A percentile compares a stretch with the other conserved stretches of the same genome.
phyloP scores from a whole-genome alignment of 2,888 invertebrate species.

The Phyto melanocephala region DNA sequence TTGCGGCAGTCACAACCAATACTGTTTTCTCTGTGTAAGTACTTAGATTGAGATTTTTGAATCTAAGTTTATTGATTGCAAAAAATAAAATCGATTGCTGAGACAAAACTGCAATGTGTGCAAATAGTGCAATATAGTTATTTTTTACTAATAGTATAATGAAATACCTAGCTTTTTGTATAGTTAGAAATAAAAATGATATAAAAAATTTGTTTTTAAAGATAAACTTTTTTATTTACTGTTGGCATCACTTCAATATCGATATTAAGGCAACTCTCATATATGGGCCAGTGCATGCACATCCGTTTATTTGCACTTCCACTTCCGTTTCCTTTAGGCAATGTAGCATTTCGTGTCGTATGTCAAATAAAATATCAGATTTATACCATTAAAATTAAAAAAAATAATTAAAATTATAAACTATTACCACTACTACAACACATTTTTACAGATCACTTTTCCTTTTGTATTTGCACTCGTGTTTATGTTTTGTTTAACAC shows the following conservation, averaged over 20 bases:
- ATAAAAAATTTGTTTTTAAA: too few relatives aligned
- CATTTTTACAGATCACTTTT: not conserved
- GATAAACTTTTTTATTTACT: not conserved
- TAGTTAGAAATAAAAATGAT: too few relatives aligned
- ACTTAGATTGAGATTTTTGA: too few relatives aligned
- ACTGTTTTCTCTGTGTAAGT: too few relatives aligned
- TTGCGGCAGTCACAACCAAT: too few relatives aligned
- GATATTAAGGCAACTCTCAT: slow-evolving; percentile 6
- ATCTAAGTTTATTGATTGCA: too few relatives aligned
- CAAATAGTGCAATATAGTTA: too few relatives aligned
- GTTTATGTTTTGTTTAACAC: slow-evolving; percentile 38
- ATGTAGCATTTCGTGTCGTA: slow-evolving; percentile 50
- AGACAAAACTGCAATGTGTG: too few relatives aligned
- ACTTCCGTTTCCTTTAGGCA: slow-evolving; percentile 53
- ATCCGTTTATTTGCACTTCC: slow-evolving; percentile 62
- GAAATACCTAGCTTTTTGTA: too few relatives aligned
- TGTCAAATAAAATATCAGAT: slow-evolving; percentile 29
- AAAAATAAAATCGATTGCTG: too few relatives aligned
- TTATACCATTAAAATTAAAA: slow-evolving; percentile 31
- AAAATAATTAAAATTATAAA: not conserved
- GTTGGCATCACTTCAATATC: slow-evolving; percentile 26
- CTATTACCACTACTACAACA: not conserved
- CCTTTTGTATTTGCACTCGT: not conserved
- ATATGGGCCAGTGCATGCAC: slow-evolving; percentile 33
- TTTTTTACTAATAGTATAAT: too few relatives aligned